Conservation (phyloP, 2,113 vertebrate genomes). For the Syngnathus floridae region DNA sequence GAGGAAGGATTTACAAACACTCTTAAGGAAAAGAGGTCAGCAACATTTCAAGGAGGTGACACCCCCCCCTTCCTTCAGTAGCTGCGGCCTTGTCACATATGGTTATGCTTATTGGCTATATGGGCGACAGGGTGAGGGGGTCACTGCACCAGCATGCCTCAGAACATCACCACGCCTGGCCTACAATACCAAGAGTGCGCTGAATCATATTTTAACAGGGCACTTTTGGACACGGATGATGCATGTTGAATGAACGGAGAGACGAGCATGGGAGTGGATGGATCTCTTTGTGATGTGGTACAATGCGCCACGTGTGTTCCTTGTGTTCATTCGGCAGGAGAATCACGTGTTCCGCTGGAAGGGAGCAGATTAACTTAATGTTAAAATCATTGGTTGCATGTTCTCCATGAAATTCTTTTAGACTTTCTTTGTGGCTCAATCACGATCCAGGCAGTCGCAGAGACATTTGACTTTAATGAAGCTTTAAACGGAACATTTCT, state of each 20-base stretch:
- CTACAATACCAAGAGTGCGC: slow-evolving; percentile 55
- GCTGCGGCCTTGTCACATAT: slow-evolving; percentile 63
- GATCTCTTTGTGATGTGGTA: background rate
- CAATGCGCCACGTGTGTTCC: background rate
- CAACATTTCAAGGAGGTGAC: slow-evolving; percentile 38
- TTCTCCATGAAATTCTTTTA: background rate
- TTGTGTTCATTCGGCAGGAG: slow-evolving; percentile 7
- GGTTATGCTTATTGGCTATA: slow-evolving; percentile 59
- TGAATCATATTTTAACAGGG: slow-evolving; percentile 56
- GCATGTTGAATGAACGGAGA: slow-evolving; percentile 51
- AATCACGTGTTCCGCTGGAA: slow-evolving; percentile 12
- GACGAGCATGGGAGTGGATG: slow-evolving; percentile 32
- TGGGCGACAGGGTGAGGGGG: slow-evolving; percentile 50
- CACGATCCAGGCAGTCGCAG: background rate
- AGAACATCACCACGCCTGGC: slow-evolving; percentile 44
- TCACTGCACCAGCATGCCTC: slow-evolving; percentile 58
- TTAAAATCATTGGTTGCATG: background rate
- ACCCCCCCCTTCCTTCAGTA: slow-evolving; percentile 33
- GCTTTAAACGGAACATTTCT: background rate
- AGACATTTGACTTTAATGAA: background rate
- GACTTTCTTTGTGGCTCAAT: background rate
- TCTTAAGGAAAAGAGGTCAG: slow-evolving; percentile 20
- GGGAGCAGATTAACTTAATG: background rate
- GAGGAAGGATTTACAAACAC: slow-evolving; percentile 25
- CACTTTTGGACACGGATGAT: slow-evolving; percentile 47